Percentiles rank a stretch among this genome's conserved stretches.
Evolutionary conservation across 2,113 vertebrate species (phyloP).

Genomic region (Natator depressus): DNA sequence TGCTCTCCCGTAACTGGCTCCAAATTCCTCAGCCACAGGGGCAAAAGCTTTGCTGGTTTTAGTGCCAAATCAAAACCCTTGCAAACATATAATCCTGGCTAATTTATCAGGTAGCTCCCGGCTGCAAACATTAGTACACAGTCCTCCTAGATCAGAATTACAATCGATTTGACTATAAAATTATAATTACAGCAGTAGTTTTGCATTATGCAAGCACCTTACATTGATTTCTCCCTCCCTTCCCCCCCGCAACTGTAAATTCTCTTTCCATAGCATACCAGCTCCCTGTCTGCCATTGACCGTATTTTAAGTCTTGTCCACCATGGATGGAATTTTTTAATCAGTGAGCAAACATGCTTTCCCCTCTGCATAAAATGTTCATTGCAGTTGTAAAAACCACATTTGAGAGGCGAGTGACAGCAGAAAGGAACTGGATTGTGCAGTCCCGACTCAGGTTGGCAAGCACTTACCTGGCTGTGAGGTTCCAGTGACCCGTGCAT

Average conservation of each 20-base stretch:
- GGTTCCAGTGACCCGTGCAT: not conserved
- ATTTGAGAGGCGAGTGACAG: not conserved
- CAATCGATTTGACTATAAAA: constrained; percentile 67
- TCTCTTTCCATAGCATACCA: constrained; percentile 43
- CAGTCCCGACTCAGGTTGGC: not conserved
- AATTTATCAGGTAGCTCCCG: constrained; percentile 61
- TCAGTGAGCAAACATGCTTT: not conserved
- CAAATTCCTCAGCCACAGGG: constrained; percentile 43
- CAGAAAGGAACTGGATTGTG: not conserved
- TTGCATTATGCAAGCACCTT: constrained; percentile 60
- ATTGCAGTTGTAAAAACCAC: not conserved
- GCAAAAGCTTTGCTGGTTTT: constrained; percentile 61
- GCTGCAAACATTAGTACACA: constrained; percentile 5
- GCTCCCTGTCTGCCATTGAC: constrained; percentile 36
- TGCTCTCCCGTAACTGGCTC: constrained; percentile 57
- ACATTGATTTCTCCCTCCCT: constrained; percentile 33
- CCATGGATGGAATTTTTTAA: constrained; percentile 61
- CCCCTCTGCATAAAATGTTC: not conserved
- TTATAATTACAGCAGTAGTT: constrained; percentile 63
- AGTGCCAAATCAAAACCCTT: constrained; percentile 53
- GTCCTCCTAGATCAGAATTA: constrained; percentile 39
- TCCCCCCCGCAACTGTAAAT: constrained; percentile 8
- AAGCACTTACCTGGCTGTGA: not conserved
- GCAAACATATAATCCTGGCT: constrained; percentile 47
- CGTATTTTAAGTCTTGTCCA: constrained; percentile 16